Evolutionary conservation across 2,113 vertebrate species (phyloP).

Genomic region (Marcusenius ussheri): DNA sequence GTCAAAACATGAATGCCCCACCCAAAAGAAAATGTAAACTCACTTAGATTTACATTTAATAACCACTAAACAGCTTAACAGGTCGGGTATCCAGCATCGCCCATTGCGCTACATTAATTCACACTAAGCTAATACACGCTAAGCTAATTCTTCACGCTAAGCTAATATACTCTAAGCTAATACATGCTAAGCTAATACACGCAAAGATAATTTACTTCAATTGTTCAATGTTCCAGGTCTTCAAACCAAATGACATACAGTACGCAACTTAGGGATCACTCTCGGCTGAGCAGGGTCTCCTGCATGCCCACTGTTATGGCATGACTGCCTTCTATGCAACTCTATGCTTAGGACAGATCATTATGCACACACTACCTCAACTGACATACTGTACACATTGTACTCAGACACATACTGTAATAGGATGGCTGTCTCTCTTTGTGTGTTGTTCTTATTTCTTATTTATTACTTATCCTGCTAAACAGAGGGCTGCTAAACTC

Average conservation of each 20-base stretch:
- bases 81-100: background rate
- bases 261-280: background rate
- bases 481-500: too few relatives aligned
- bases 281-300: background rate
- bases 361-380: too few relatives aligned
- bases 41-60: background rate
- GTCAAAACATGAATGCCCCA: background rate
- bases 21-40: background rate
- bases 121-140: background rate
- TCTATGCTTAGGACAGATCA: too few relatives aligned
- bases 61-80: background rate
- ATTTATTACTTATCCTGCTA: too few relatives aligned
- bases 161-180: background rate
- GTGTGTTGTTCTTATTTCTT: too few relatives aligned
- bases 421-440: too few relatives aligned
- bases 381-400: too few relatives aligned
- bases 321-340: background rate
- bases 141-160: background rate
- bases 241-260: background rate
- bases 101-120: background rate
- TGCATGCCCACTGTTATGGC: background rate
- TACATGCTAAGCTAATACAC: background rate
- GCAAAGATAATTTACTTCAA: background rate
- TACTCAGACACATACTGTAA: too few relatives aligned
- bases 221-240: background rate